Conservation (phyloP, 1,140 invertebrate species). For the Cherax quadricarinatus region DNA sequence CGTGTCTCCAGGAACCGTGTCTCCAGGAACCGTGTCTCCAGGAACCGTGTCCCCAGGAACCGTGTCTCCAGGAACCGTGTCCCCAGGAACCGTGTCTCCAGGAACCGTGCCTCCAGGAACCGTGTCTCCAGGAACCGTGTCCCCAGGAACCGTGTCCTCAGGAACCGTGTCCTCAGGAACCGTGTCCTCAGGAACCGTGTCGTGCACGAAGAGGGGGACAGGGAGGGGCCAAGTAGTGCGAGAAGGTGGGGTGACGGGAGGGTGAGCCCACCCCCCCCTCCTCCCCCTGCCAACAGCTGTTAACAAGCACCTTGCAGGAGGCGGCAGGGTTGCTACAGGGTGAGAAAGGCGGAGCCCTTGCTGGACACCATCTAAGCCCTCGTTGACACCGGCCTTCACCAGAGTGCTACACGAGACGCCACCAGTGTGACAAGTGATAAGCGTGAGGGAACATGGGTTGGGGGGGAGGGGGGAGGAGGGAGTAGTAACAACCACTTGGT, state of each 20-base stretch:
- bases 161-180: not conserved
- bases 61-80: too few relatives aligned
- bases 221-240: conserved; percentile 21
- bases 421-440: conserved; percentile 40
- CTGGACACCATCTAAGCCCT: conserved; percentile 48
- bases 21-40: too few relatives aligned
- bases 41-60: too few relatives aligned
- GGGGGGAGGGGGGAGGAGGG: too few relatives aligned
- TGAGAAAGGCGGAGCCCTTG: conserved; percentile 35
- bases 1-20: too few relatives aligned
- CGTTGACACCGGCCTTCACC: conserved; percentile 33
- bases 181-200: not conserved
- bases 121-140: too few relatives aligned
- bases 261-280: too few relatives aligned
- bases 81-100: too few relatives aligned
- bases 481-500: too few relatives aligned
- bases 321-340: conserved; percentile 5
- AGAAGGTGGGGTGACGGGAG: conserved; percentile 19
- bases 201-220: conserved; percentile 14
- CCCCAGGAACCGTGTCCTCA: too few relatives aligned
- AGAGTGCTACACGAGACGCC: conserved; percentile 33
- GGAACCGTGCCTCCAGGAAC: too few relatives aligned
- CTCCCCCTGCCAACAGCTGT: conserved; percentile 13
- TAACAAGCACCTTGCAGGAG: not conserved
- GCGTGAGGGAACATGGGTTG: not conserved